Evolutionary conservation across 2,888 invertebrate genomes (phyloP), one percentile per base, ranked within the genome.

Genomic region (Zygothrica quintamaculata): DNA sequence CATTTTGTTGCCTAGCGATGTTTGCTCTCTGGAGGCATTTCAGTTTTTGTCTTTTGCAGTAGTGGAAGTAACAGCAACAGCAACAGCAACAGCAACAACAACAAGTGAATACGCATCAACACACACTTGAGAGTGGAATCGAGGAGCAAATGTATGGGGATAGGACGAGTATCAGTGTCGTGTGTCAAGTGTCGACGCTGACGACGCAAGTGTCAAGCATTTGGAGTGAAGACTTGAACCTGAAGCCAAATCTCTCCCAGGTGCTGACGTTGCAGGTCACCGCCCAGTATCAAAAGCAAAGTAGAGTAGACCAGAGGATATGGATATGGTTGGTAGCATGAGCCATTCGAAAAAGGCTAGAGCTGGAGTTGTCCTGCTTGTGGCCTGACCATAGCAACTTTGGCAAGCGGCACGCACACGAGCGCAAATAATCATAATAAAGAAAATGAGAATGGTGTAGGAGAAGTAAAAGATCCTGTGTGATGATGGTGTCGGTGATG

Each of bases 351-450:
- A n/a, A n/a, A n/a, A 11, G 42, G 26, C 11, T 9, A 18, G 42
- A 15, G 9, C 9, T 25, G 33, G 16, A 18, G 4, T 26, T 7
- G 39, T 31, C 29, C 29, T 29, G 29, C 9, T 43, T 39, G 37
- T 29, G 43, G 60, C 58, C 61, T 69, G 79, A 69, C 82, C 76
- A 85, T 82, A 76, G 79, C 76, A 85, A 84, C 84, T 40, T 13
- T 5, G 18, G 18, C 18, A 22, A 22, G 70, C 65, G 66, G 64
- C 81, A 78, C 77, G 79, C 85, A 85, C 86, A 85, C 85, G 76
- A 85, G 84, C 79, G 79, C 85, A 82, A 80, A 82, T 80, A 80
- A 80, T 85, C 79, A 80, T 85, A 78, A 82, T 85, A 82, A 82
- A 76, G 73, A 65, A 70, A 43, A 39, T 2, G 31, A 3, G n/a